phyloP scores from a whole-genome alignment of 1,140 invertebrate genomes.

The Bacillus rossius region DNA sequence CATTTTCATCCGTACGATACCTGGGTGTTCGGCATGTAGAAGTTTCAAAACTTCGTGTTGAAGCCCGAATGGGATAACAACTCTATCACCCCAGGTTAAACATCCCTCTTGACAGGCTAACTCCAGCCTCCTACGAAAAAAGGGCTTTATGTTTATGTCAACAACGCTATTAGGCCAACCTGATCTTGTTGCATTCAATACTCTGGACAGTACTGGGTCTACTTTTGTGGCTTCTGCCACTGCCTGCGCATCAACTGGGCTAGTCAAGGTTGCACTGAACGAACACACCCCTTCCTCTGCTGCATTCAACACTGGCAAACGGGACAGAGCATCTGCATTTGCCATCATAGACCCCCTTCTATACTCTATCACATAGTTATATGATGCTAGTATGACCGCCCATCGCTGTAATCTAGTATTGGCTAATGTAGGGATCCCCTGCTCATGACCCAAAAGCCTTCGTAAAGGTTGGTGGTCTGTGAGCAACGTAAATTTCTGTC shows the following conservation, averaged over 20 bases:
- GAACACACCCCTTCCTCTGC: too few species aligned
- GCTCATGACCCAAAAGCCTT: too few species aligned
- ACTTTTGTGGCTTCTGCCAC: slow-evolving; percentile 15
- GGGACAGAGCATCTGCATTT: too few species aligned
- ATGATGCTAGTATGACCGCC: too few species aligned
- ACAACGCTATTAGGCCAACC: neutral
- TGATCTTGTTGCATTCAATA: neutral
- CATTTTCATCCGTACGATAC: slow-evolving; percentile 37
- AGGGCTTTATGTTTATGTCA: neutral
- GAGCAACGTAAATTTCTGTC: too few species aligned
- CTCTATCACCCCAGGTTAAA: slow-evolving; percentile 19
- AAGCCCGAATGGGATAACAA: slow-evolving; percentile 29
- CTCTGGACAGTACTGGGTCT: neutral
- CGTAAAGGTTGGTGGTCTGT: too few species aligned
- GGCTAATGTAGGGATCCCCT: too few species aligned
- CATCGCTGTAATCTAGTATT: too few species aligned
- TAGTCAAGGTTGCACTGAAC: too few species aligned
- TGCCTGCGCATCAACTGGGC: slow-evolving; percentile 39
- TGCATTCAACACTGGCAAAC: too few species aligned
- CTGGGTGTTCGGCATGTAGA: slow-evolving; percentile 34
- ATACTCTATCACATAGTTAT: too few species aligned
- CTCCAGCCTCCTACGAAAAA: neutral
- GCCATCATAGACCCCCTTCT: too few species aligned
- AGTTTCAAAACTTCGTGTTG: slow-evolving; percentile 24
- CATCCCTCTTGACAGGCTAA: neutral